phyloP scores from a whole-genome alignment of 2,797 vertebrate genomes.

The Potorous gilbertii region DNA sequence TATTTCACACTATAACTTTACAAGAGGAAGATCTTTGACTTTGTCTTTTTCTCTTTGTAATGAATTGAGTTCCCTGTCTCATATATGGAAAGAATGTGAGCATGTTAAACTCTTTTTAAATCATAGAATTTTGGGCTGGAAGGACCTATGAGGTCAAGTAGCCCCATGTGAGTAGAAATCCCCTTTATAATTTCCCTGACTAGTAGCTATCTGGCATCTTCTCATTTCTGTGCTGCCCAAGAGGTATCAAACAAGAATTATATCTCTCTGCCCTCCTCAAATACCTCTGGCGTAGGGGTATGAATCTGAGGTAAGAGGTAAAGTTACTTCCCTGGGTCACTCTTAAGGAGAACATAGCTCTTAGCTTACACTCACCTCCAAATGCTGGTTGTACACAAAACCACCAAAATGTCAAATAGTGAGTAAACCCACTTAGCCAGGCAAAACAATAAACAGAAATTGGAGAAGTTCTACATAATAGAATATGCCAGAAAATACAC shows the following conservation, averaged over 20 bases:
- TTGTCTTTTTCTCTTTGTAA: neutral
- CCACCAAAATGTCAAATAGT: neutral
- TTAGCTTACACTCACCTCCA: neutral
- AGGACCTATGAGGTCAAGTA: neutral
- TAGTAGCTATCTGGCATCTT: neutral
- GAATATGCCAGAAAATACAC: neutral
- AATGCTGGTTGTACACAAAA: neutral
- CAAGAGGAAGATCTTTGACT: neutral
- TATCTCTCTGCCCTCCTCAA: neutral
- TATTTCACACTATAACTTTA: neutral
- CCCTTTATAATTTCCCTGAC: neutral
- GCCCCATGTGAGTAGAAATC: neutral
- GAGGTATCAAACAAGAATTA: neutral
- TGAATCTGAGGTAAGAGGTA: neutral
- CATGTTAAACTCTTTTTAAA: neutral
- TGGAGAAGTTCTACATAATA: neutral
- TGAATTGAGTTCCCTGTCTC: neutral
- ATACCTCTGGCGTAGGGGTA: neutral
- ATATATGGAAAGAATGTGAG: neutral
- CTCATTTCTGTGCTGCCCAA: neutral
- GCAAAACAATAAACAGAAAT: neutral
- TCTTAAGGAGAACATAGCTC: neutral
- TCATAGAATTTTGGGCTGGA: neutral
- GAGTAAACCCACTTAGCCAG: neutral
- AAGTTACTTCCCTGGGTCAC: neutral